Evolutionary conservation across 2,113 vertebrate genomes (phyloP), one percentile per base, ranked within the genome.

Genomic region (Podocnemis expansa): DNA sequence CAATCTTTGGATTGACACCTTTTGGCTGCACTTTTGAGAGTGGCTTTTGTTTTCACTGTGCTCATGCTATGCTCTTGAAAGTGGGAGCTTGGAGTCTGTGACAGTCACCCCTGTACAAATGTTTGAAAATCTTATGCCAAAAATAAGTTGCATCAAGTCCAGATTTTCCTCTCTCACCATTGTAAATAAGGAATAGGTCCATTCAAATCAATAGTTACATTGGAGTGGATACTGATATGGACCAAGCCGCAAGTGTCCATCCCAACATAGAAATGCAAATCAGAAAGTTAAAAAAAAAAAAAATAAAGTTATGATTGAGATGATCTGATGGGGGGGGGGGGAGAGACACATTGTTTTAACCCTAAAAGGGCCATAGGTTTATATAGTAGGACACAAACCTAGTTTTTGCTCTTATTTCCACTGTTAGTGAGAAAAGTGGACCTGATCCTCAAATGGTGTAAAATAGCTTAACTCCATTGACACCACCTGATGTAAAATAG

Each of bases 241-340:
- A 27, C 82, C 7, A 78, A 85, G 2, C 7, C 27, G 16, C 16
- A 89, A 83, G 84, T 27, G 1, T 51, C 31, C 89, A 6, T 75
- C 24, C 54, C 41, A 87, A 38, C 25, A 47, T 10, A 85, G 6
- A 10, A 0, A 81, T 58, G 24, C 51, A 21, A 1, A 75, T 67
- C 80, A 58, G 91, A 92, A 70, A 91, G 27, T 2, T n/a, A n/a
- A n/a, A n/a, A n/a, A n/a, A n/a, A n/a, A 92, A 90, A 92, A 47
- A 90, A 88, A 83, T 78, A 60, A 70, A 90, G 1, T 1, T 83
- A 17, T n/a, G 47, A 60, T 82, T 85, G 81, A 31, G 76, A 47
- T 56, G 2, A 2, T 70, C 45, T 70, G 63, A 34, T 70, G n/a
- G 19, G 22, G n/a, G n/a, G 21, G 63, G n/a, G n/a, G n/a, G n/a